A percentile compares a stretch with the other conserved stretches of the same genome.
These are phyloP conservation scores for Drosophila suzukii DNA, from an alignment of 1,140 invertebrate species.

Conservation along the genomic window DNA sequence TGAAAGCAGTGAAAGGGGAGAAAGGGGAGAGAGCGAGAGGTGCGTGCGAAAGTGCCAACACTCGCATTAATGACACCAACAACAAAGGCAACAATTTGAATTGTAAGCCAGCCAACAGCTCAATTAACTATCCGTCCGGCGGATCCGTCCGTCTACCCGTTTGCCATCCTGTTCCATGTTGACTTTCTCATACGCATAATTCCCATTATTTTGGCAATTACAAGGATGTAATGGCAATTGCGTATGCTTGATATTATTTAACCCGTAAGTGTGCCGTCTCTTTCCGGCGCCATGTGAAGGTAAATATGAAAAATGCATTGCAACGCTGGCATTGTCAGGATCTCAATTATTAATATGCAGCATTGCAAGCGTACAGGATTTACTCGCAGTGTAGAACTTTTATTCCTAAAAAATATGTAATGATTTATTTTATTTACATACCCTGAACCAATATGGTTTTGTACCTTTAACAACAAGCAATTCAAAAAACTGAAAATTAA, in stretches of 20 bases:
- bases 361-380: constrained; percentile 6
- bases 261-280: constrained; percentile 40
- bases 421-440: too few species aligned
- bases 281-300: neutral
- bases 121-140: constrained; percentile 75
- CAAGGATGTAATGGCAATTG: constrained; percentile 65
- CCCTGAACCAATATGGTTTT: too few species aligned
- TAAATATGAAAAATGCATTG: constrained; percentile 57
- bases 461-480: too few species aligned
- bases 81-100: constrained; percentile 64
- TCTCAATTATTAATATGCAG: constrained; percentile 52
- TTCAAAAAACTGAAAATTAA: neutral
- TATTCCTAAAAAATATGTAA: neutral
- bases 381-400: neutral
- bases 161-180: constrained; percentile 24
- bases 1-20: neutral
- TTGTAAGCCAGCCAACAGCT: constrained; percentile 77
- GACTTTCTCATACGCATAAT: constrained; percentile 65
- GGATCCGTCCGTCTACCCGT: neutral
- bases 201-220: constrained; percentile 77
- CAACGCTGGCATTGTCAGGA: constrained; percentile 47
- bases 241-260: constrained; percentile 70
- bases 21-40: constrained; percentile 15
- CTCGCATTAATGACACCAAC: constrained; percentile 78
- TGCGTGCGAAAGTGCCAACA: constrained; percentile 78